Evolutionary conservation across 2,888 invertebrate species (phyloP), one percentile per base, ranked within the genome.

Genomic region (Drosophila falleni): DNA sequence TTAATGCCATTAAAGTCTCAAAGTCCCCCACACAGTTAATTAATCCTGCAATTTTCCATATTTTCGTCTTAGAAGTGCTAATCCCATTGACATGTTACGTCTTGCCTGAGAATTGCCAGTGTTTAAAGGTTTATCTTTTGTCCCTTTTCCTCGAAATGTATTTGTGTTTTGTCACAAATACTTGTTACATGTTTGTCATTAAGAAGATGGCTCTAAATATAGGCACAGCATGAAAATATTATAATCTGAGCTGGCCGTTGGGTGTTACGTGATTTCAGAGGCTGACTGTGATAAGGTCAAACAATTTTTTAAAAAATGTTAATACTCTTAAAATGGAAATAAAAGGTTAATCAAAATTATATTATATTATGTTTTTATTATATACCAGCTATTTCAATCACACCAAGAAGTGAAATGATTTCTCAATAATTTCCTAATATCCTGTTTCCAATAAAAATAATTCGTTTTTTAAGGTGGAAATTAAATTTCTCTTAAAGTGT

Each of bases 181-280:
- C 71, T 80, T 78, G 53, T 37, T 55, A 37, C 54, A 51, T 67
- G 69, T 49, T 15, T 44, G 19, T 10, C 19, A 70, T 53, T 42
- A 72, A 62, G 60, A 56, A 19, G 23, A 23, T 13, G 1, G 13
- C 23, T 29, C 63, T 78, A 71, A 68, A 79, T 62, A 72, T 81
- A 81, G 67, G 35, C 64, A 33, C 58, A 65, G 66, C 50, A 54
- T 41, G 71, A 26, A 19, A 15, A 13, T 9, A 39, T 35, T 44
- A 4, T 33, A 55, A 55, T 46, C 26, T 41, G 9, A 49, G 11
- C 13, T 68, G 50, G 15, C 16, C 31, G 3, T 31, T 13, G 16
- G 4, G 5, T 15, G 47, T 37, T 35, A 37, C 46, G 47, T 58
- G 58, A 35, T 35, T 47, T 16, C 0, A 31, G 49, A 10, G 19